These are phyloP conservation scores for Xyrichtys novacula DNA, from an alignment of 2,797 vertebrate genomes.

Conservation along the genomic window DNA sequence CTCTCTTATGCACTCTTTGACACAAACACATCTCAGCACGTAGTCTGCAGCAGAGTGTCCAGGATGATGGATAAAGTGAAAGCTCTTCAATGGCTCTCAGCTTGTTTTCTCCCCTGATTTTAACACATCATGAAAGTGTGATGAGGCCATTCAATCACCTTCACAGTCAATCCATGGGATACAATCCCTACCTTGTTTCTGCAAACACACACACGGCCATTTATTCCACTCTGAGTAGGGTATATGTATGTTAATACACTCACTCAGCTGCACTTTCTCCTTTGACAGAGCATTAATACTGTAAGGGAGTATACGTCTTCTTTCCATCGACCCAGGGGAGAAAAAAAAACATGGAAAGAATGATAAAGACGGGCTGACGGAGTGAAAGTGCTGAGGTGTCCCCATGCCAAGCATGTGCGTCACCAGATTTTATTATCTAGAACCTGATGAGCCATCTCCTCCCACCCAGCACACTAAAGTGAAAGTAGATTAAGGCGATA, in stretches of 20 bases:
- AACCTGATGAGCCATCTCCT: conserved; percentile 40
- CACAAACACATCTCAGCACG: conserved; percentile 13
- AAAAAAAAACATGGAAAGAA: conserved; percentile 48
- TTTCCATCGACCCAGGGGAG: conserved; percentile 25
- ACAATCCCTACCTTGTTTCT: conserved; percentile 29
- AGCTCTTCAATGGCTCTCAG: conserved; percentile 8
- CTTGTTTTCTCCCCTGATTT: conserved; percentile 5
- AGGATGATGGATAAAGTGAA: conserved; percentile 24
- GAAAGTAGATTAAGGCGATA: conserved; percentile 3
- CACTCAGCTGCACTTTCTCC: conserved; percentile 7
- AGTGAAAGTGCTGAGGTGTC: conserved; percentile 23
- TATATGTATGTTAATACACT: neutral
- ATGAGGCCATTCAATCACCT: conserved; percentile 44
- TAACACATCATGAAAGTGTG: conserved; percentile 25
- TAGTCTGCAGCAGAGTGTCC: conserved; percentile 4
- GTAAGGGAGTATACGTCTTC: conserved; percentile 10
- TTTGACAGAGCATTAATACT: conserved; percentile 9
- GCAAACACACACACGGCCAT: conserved; percentile 16
- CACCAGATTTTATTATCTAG: conserved; percentile 63
- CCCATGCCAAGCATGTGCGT: conserved; percentile 48
- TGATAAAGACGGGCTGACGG: conserved; percentile 17
- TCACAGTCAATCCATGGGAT: conserved; percentile 11
- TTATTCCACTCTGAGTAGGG: conserved; percentile 27
- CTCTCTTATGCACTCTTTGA: neutral
- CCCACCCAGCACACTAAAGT: conserved; percentile 26